These are phyloP conservation scores for Vireo altiloquus DNA, from an alignment of 2,113 vertebrate species.

Conservation along the genomic window DNA sequence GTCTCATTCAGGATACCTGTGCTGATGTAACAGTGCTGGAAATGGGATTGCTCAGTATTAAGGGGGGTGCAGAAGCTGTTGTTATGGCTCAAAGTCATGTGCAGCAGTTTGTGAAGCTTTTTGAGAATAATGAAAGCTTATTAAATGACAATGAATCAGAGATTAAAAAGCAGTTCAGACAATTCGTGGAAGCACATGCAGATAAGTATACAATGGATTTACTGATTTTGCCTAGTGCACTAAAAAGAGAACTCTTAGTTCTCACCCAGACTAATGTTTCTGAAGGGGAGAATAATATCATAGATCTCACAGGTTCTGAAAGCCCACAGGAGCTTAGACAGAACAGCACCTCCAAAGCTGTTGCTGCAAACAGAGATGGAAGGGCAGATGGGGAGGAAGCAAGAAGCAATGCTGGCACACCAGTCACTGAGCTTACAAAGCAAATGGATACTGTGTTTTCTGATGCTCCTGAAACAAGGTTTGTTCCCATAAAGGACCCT, in stretches of 20 bases:
- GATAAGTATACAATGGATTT: slow-evolving; percentile 97
- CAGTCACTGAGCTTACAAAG: slow-evolving; percentile 89
- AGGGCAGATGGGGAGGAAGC: slow-evolving; percentile 68
- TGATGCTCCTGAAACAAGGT: slow-evolving; percentile 59
- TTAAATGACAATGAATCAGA: slow-evolving; percentile 78
- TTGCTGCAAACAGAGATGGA: not conserved
- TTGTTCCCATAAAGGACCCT: slow-evolving; percentile 59
- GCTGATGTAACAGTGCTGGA: slow-evolving; percentile 87
- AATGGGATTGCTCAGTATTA: slow-evolving; percentile 81
- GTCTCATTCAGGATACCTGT: slow-evolving; percentile 88
- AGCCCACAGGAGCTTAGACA: not conserved
- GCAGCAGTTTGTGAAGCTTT: slow-evolving; percentile 93
- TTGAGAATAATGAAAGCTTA: slow-evolving; percentile 83
- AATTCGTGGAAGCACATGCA: slow-evolving; percentile 87
- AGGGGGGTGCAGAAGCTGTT: slow-evolving; percentile 86
- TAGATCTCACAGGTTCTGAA: slow-evolving; percentile 30
- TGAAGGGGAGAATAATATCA: not conserved
- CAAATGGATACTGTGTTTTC: slow-evolving; percentile 87
- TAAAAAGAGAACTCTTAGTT: slow-evolving; percentile 89
- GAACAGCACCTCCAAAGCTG: not conserved
- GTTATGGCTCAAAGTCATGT: slow-evolving; percentile 94
- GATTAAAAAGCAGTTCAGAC: slow-evolving; percentile 88
- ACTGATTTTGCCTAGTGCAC: slow-evolving; percentile 87
- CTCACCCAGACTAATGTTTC: slow-evolving; percentile 71
- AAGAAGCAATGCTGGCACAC: slow-evolving; percentile 86